Base-by-base conservation (phyloP, 2,113 vertebrate species). In the Myiagra hebetior region DNA sequence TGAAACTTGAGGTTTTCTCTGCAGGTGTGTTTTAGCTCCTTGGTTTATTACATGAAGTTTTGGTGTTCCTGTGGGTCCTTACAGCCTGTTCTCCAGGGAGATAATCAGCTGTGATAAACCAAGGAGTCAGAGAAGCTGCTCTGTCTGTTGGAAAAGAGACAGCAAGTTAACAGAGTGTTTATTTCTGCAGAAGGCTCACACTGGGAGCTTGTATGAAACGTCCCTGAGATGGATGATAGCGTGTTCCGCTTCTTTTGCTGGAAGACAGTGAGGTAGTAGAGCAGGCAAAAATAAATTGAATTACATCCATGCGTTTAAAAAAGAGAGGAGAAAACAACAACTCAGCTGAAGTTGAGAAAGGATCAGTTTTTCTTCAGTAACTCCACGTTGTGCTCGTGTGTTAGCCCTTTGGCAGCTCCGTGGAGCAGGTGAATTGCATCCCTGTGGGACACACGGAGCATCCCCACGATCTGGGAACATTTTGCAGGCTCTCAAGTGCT, bases 371-470 rank as follows among this genome's bases (percentile, higher is more conserved):
- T 59, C 28, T 56, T 44, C 0, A 60, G 76, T 21, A 57, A 1
- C 53, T 65, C n/a, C 2, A 6, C 16, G 3, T 5, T 33, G 37
- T 68, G 65, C 23, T 28, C 6, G 23, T 75, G 52, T 4, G 35
- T 42, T 2, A 56, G 84, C 13, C 0, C 17, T 2, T 4, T 2
- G 23, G 42, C 53, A 52, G 68, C 47, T 63, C 31, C 3, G 7
- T 16, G 18, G 39, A 11, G 60, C 15, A 3, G 57, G 41, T 13
- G 74, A 30, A 9, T 10, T 0, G 0, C 8, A 15, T 37, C 52
- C 10, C 7, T 10, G 30, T 18, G 5, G 72, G 33, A 14, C 33
- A 10, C 16, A 1, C 1, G 0, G 52, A 2, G n/a, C 27, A 1
- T 9, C 47, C 57, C 7, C 4, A 2, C 70, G 9, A 2, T 17